phyloP scores from a whole-genome alignment of 2,888 invertebrate species.

The Chaetoderma sp. region DNA sequence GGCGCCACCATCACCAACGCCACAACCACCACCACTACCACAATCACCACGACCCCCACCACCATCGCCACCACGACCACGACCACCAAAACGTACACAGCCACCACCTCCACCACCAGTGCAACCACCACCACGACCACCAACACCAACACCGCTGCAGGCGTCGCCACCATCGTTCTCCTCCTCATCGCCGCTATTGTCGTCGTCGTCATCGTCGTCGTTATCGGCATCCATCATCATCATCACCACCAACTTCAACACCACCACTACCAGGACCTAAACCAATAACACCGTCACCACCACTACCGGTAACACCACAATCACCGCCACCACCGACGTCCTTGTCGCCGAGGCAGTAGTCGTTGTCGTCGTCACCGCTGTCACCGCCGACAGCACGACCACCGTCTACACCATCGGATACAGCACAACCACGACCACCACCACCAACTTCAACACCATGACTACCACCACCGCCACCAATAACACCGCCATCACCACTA shows the following conservation, averaged over 20 bases:
- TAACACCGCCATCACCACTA: no score
- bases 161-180: no score
- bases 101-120: neutral
- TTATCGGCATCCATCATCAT: no score
- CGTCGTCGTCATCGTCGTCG: neutral
- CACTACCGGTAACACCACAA: no score
- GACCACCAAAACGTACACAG: neutral
- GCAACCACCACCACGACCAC: neutral
- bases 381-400: no score
- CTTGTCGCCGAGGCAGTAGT: neutral
- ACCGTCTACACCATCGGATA: neutral
- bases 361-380: neutral
- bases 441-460: no score
- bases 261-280: neutral
- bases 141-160: neutral
- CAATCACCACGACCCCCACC: neutral
- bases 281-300: neutral
- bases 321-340: neutral
- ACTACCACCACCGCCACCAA: no score
- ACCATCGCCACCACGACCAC: neutral
- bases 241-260: no score
- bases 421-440: neutral
- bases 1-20: neutral
- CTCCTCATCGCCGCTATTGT: no score
- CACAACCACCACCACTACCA: neutral